Evolutionary conservation across 2,888 invertebrate species (phyloP), one percentile per base, ranked within the genome.

Genomic region (Flexamia atlantica): DNA sequence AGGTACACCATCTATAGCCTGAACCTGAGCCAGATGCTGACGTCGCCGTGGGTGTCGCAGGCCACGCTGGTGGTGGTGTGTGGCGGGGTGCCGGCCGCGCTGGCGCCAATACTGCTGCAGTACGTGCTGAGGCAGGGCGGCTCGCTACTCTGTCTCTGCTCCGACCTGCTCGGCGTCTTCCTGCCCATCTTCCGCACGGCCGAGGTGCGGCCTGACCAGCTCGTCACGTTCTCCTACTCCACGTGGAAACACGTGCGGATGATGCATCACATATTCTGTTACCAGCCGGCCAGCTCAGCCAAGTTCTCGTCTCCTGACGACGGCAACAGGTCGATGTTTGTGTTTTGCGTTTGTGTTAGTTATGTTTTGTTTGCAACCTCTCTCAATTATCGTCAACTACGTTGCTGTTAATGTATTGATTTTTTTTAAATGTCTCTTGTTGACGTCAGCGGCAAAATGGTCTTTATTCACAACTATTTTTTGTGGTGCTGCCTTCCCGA

Each of bases 221-320:
- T 97, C 79, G 97, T 96, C 0, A 94, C 95, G 87, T 97, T 97
- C 89, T 95, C 95, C 1, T 97, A 96, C 87, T 95, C 95, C 86
- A 94, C 94, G 89, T 97, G 97, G 96, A 94, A 95, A 88, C 93
- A 95, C 5, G 95, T 96, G 0, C 87, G 87, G 28, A 95, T 97
- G 94, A 95, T 97, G 92, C 97, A 97, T 90, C 96, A 97, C 88
- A 95, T 97, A 86, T 96, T 97, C 89, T 97, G 97, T 89, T 97
- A 97, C 89, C 96, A 97, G 90, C 96, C 96, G 0, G 96, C 96
- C 0, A 94, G 95, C 0, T 95, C 95, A 89, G 95, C 96, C 70
- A 87, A 88, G 83, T 88, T 88, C 81, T 87, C 88, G 14, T 86
- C 88, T 28, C 86, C 87, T 20, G 87, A 88, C 82, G 95, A 95